A percentile compares a stretch with the other conserved stretches of the same genome.
phyloP scores from a whole-genome alignment of 2,113 vertebrate genomes.

The Dermatemys mawii region DNA sequence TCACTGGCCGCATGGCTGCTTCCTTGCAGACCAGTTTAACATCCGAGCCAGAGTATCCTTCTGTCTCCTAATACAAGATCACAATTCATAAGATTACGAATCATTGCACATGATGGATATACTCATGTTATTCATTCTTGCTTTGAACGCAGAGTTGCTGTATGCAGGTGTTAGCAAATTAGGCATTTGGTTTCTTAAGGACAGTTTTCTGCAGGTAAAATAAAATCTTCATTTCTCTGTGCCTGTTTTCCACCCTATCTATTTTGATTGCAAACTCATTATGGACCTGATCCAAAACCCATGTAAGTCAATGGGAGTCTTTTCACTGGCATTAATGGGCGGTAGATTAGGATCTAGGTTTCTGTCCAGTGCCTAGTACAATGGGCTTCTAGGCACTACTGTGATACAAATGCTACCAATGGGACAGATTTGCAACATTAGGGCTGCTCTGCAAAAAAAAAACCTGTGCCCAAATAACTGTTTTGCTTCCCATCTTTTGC shows the following conservation, averaged over 20 bases:
- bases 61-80: slow-evolving; percentile 79
- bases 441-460: background rate
- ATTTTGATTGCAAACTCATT: background rate
- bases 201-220: background rate
- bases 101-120: rapidly evolving
- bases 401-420: too few relatives aligned
- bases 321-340: background rate
- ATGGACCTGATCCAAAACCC: background rate
- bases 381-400: background rate
- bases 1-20: slow-evolving; percentile 94
- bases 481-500: background rate
- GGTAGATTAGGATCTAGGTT: background rate
- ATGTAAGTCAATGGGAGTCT: background rate
- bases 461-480: background rate
- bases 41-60: slow-evolving; percentile 96
- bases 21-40: slow-evolving; percentile 94
- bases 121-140: background rate
- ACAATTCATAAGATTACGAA: background rate
- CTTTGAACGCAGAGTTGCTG: background rate
- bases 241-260: background rate
- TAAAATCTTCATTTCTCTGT: background rate
- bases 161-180: background rate
- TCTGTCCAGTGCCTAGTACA: background rate
- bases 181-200: background rate
- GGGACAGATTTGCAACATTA: background rate